Evolutionary conservation across 1,140 invertebrate species (phyloP).

Genomic region (Batillaria attramentaria): DNA sequence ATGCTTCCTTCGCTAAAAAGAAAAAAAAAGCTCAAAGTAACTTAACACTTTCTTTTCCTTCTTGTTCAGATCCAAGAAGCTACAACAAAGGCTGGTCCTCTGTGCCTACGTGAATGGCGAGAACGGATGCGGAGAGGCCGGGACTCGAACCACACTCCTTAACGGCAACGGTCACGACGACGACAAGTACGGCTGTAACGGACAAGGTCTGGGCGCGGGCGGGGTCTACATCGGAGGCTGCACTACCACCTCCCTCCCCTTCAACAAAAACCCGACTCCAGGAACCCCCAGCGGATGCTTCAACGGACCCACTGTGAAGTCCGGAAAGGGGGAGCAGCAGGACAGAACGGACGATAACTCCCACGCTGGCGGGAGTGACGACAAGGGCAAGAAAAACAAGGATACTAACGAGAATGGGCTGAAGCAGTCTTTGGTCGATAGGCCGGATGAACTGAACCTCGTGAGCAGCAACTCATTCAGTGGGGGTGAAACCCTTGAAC

Average conservation of each 20-base stretch:
- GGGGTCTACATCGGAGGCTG: conserved; percentile 27
- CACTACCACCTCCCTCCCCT: background rate
- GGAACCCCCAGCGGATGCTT: background rate
- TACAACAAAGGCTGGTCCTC: conserved; percentile 44
- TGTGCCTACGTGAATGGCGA: conserved; percentile 51
- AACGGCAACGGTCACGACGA: conserved; percentile 37
- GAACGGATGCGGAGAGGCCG: conserved; percentile 38
- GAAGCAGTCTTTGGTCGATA: no score
- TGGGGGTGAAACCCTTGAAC: no score
- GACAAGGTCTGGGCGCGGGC: conserved; percentile 17
- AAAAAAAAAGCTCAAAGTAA: background rate
- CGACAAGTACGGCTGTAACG: conserved; percentile 4
- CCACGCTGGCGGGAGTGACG: no score
- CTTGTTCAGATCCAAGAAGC: conserved; percentile 43
- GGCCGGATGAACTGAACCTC: no score
- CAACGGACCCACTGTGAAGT: background rate
- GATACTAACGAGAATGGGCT: no score
- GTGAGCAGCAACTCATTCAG: no score
- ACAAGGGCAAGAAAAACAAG: background rate
- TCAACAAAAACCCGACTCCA: background rate
- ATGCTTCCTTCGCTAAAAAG: no score
- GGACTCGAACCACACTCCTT: conserved; percentile 36
- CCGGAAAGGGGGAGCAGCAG: background rate
- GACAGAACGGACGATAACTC: background rate
- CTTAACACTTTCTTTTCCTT: conserved; percentile 37